These are phyloP conservation scores for Dendrolimus houi DNA, from an alignment of 2,888 invertebrate species.

Conservation along the genomic window DNA sequence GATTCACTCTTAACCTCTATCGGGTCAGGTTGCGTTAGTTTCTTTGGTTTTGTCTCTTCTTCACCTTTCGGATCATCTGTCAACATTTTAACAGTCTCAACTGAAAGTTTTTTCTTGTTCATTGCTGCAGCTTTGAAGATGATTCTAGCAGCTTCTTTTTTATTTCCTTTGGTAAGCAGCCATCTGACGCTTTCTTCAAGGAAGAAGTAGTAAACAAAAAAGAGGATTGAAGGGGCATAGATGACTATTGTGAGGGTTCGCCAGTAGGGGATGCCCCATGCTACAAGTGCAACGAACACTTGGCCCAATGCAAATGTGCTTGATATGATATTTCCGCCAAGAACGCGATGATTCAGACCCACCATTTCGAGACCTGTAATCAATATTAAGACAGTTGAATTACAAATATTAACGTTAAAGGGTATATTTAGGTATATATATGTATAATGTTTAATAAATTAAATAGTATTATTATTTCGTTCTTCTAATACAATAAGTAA, in stretches of 20 bases:
- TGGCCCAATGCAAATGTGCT: slow-evolving; percentile 81
- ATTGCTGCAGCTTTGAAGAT: slow-evolving; percentile 65
- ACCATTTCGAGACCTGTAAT: slow-evolving; percentile 81
- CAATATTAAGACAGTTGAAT: background rate
- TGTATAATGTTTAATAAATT: background rate
- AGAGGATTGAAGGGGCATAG: slow-evolving; percentile 79
- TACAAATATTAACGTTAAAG: background rate
- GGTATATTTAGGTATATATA: background rate
- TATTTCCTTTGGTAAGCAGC: slow-evolving; percentile 79
- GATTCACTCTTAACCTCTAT: slow-evolving; percentile 9
- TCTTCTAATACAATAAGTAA: too few relatives aligned
- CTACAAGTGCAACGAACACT: slow-evolving; percentile 75
- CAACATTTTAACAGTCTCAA: slow-evolving; percentile 30
- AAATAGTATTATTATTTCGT: background rate
- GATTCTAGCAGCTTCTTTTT: slow-evolving; percentile 66
- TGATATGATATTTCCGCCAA: slow-evolving; percentile 80
- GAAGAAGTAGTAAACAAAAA: slow-evolving; percentile 78
- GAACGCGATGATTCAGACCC: slow-evolving; percentile 78
- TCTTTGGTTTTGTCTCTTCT: slow-evolving; percentile 9
- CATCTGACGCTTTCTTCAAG: slow-evolving; percentile 82
- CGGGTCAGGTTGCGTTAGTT: background rate
- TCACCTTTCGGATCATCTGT: slow-evolving; percentile 16
- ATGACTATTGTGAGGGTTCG: slow-evolving; percentile 75
- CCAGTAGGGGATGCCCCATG: slow-evolving; percentile 82
- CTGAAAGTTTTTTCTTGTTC: slow-evolving; percentile 54